These are phyloP conservation scores for Drosophila prolongata DNA, from an alignment of 2,888 invertebrate genomes.

Conservation along the genomic window DNA sequence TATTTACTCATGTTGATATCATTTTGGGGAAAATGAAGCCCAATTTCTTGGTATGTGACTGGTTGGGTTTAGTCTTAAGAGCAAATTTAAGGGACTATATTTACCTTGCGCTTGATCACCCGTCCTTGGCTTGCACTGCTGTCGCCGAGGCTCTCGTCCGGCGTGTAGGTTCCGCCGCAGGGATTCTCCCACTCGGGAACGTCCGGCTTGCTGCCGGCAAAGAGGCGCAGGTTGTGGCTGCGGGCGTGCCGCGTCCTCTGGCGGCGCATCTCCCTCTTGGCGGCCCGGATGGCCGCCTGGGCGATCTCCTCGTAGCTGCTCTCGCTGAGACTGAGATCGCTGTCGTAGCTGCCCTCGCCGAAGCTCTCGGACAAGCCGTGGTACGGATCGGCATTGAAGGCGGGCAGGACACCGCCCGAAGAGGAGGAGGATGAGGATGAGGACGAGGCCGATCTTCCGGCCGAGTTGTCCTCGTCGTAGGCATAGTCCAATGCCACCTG, in stretches of 20 bases:
- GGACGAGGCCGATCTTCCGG: neutral
- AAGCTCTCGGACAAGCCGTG: constrained; percentile 48
- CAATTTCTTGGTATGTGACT: too few relatives aligned
- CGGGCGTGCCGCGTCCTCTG: constrained; percentile 68
- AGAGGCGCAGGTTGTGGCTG: constrained; percentile 48
- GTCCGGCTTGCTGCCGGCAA: constrained; percentile 30
- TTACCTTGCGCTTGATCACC: constrained; percentile 44
- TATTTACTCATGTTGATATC: too few relatives aligned
- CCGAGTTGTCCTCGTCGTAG: constrained; percentile 42
- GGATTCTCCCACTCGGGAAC: constrained; percentile 81
- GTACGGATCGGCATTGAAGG: constrained; percentile 56
- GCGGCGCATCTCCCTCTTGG: constrained; percentile 48
- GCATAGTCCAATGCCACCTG: constrained; percentile 43
- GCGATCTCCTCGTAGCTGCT: constrained; percentile 59
- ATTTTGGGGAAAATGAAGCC: too few relatives aligned
- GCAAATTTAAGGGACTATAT: too few relatives aligned
- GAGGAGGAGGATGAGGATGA: constrained; percentile 12
- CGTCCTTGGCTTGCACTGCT: constrained; percentile 35
- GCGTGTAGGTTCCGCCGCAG: constrained; percentile 69
- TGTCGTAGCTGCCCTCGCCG: constrained; percentile 53
- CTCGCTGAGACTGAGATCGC: constrained; percentile 39
- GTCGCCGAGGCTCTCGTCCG: constrained; percentile 28
- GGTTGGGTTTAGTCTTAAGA: too few relatives aligned
- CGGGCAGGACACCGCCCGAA: constrained; percentile 26
- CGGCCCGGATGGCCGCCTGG: constrained; percentile 51